These are phyloP conservation scores for Falco berigora DNA, from an alignment of 2,797 vertebrate species.

Conservation along the genomic window DNA sequence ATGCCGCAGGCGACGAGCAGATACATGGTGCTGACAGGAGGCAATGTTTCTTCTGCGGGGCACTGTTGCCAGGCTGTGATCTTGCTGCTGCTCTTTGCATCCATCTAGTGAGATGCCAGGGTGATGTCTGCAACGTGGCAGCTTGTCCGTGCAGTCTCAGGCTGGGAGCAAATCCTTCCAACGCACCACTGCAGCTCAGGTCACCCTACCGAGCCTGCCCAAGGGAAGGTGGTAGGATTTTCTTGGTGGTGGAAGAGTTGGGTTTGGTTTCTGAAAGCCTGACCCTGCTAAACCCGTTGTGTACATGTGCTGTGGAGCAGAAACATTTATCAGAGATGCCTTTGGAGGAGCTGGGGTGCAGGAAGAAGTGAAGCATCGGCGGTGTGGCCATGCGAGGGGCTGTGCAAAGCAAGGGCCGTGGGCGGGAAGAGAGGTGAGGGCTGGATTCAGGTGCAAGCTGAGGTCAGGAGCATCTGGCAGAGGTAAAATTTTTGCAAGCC, in stretches of 20 bases:
- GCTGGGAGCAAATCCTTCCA: not conserved
- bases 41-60: rapidly evolving
- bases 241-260: not conserved
- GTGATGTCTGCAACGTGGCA: rapidly evolving
- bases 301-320: not conserved
- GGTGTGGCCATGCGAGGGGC: rapidly evolving
- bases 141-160: rapidly evolving
- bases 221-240: not conserved
- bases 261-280: not conserved
- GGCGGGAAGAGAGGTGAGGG: not conserved
- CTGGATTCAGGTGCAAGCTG: rapidly evolving
- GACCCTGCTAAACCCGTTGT: not conserved
- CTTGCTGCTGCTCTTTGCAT: rapidly evolving
- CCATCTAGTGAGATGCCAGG: rapidly evolving
- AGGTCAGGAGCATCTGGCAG: not conserved
- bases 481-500: not conserved
- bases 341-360: not conserved
- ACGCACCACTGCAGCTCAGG: rapidly evolving
- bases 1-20: rapidly evolving
- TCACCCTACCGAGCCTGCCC: too few relatives aligned
- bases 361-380: not conserved
- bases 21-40: not conserved
- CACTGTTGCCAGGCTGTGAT: not conserved
- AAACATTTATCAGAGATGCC: not conserved
- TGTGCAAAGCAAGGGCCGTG: rapidly evolving